Conservation (phyloP, 2,888 invertebrate genomes). For the Sarcophaga subvicina region DNA sequence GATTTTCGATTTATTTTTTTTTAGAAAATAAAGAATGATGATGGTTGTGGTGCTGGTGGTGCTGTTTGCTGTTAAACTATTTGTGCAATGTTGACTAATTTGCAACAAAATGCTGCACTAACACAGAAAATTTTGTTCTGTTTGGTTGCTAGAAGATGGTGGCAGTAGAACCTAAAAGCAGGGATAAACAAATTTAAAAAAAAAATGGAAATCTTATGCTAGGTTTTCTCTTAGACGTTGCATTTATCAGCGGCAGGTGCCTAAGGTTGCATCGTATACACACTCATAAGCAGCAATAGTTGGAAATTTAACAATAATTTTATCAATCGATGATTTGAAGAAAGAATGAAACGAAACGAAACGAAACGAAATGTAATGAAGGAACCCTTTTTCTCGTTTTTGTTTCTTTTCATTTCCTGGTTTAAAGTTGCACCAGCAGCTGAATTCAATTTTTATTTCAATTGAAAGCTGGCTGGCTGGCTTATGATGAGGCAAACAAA, state of each 20-base stretch:
- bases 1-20: slow-evolving; percentile 22
- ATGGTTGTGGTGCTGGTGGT: slow-evolving; percentile 4
- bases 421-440: slow-evolving; percentile 43
- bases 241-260: neutral
- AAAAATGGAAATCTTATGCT: too few relatives aligned
- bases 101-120: slow-evolving; percentile 24
- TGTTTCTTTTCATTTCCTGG: slow-evolving; percentile 48
- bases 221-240: too few relatives aligned
- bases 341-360: slow-evolving; percentile 6
- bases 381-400: slow-evolving; percentile 41
- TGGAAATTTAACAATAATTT: slow-evolving; percentile 21
- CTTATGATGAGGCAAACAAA: neutral
- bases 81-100: slow-evolving; percentile 63
- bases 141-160: neutral
- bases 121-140: neutral
- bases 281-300: neutral
- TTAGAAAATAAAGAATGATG: slow-evolving; percentile 30
- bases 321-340: slow-evolving; percentile 52
- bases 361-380: neutral
- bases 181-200: neutral
- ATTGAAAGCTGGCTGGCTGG: neutral
- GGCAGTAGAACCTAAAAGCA: neutral
- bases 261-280: neutral
- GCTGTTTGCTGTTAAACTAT: slow-evolving; percentile 39
- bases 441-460: slow-evolving; percentile 4